Conservation (phyloP, 2,888 invertebrate genomes). For the Acanthoscelides obtectus region DNA sequence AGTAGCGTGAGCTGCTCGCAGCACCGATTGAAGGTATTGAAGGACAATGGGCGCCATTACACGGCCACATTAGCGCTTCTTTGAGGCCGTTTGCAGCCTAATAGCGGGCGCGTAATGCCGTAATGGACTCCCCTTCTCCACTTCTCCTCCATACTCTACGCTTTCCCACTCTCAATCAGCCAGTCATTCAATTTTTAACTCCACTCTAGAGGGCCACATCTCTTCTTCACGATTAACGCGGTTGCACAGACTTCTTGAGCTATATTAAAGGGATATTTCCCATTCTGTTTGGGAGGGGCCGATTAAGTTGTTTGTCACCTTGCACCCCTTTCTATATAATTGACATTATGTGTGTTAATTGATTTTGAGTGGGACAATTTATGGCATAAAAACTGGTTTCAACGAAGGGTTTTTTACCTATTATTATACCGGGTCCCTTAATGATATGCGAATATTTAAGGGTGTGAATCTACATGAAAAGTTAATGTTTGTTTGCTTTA, state of each 20-base stretch:
- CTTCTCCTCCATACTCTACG: constrained; percentile 4
- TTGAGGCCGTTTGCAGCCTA: constrained; percentile 44
- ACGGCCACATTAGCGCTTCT: constrained; percentile 43
- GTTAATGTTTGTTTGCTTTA: no score
- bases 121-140: constrained; percentile 44
- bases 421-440: no score
- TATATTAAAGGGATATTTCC: not conserved
- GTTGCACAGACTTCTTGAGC: not conserved
- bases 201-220: constrained; percentile 28
- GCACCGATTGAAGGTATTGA: constrained; percentile 43
- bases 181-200: constrained; percentile 43
- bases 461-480: no score
- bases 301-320: not conserved
- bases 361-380: no score
- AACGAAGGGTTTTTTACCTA: no score
- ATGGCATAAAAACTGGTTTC: no score
- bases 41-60: constrained; percentile 44
- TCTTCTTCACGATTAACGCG: not conserved
- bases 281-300: not conserved
- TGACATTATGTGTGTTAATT: no score
- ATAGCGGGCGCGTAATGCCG: constrained; percentile 31
- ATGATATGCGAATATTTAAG: no score
- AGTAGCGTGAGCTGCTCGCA: constrained; percentile 28
- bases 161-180: constrained; percentile 35
- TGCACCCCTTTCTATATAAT: no score